Percentiles rank a stretch among this genome's conserved stretches.
Evolutionary conservation across 2,113 vertebrate species (phyloP).

Genomic region (Dasypus novemcinctus): DNA sequence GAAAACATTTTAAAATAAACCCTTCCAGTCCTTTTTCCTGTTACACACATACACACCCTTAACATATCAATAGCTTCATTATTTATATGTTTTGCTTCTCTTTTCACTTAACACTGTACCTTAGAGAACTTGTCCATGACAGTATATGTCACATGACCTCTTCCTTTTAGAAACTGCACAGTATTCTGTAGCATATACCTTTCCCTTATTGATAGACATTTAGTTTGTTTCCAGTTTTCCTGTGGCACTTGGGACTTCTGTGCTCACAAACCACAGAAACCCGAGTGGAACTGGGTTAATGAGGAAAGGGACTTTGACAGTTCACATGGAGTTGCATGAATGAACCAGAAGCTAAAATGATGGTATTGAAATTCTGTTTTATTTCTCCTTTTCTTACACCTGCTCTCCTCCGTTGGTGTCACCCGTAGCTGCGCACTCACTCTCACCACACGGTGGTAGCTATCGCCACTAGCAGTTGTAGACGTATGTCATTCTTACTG

Average conservation of each 20-base stretch:
- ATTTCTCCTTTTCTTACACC: neutral
- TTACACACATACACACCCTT: neutral
- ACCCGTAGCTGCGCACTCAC: neutral
- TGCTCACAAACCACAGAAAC: neutral
- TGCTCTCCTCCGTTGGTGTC: neutral
- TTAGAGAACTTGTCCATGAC: neutral
- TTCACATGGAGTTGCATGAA: neutral
- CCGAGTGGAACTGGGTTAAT: neutral
- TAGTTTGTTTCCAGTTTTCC: neutral
- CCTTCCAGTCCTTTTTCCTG: neutral
- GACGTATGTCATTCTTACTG: neutral
- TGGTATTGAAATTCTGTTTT: neutral
- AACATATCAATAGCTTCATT: neutral
- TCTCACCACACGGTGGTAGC: neutral
- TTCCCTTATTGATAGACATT: neutral
- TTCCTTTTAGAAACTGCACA: neutral
- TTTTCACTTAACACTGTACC: neutral
- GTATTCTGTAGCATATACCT: neutral
- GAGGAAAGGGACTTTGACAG: neutral
- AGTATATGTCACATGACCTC: neutral
- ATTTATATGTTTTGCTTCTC: neutral
- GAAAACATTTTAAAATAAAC: neutral
- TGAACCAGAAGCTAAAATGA: neutral
- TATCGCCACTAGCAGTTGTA: neutral
- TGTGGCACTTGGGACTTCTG: neutral